Conservation (phyloP, 1,140 invertebrate species). For the Sinella curviseta region DNA sequence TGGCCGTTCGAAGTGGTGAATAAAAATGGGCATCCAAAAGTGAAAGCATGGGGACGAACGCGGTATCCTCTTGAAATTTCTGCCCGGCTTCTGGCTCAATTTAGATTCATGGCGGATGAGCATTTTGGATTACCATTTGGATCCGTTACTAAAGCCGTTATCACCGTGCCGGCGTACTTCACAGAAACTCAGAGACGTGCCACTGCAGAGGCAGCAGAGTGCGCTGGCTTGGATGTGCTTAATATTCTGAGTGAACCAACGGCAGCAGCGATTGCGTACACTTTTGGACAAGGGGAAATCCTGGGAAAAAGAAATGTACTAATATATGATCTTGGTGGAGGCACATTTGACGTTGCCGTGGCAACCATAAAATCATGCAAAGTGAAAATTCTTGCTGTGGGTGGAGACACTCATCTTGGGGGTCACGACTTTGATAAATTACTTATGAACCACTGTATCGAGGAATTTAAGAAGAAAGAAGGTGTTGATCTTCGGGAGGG, state of each 20-base stretch:
- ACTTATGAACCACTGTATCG: constrained; percentile 85
- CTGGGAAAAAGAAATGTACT: neutral
- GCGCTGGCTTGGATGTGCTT: constrained; percentile 51
- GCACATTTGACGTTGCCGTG: constrained; percentile 85
- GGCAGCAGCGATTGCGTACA: constrained; percentile 59
- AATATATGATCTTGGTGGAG: constrained; percentile 51
- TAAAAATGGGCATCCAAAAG: too few relatives aligned
- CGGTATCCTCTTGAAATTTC: too few relatives aligned
- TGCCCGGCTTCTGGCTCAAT: too few relatives aligned
- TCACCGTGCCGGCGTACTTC: constrained; percentile 58
- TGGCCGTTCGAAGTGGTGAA: constrained; percentile 64
- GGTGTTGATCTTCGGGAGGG: neutral
- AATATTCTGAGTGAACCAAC: constrained; percentile 58
- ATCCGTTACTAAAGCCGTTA: constrained; percentile 51
- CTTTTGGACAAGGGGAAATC: constrained; percentile 50
- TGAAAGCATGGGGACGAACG: too few relatives aligned
- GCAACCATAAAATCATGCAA: constrained; percentile 94
- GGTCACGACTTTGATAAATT: constrained; percentile 96
- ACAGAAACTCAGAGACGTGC: constrained; percentile 55
- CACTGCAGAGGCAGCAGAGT: neutral
- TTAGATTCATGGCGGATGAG: constrained; percentile 49
- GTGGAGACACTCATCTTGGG: constrained; percentile 92
- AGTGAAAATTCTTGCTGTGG: neutral
- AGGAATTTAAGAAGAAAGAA: constrained; percentile 80
- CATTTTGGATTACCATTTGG: neutral